Evolutionary conservation across 2,797 vertebrate species (phyloP), one percentile per base, ranked within the genome.

Genomic region (Salmo trutta): DNA sequence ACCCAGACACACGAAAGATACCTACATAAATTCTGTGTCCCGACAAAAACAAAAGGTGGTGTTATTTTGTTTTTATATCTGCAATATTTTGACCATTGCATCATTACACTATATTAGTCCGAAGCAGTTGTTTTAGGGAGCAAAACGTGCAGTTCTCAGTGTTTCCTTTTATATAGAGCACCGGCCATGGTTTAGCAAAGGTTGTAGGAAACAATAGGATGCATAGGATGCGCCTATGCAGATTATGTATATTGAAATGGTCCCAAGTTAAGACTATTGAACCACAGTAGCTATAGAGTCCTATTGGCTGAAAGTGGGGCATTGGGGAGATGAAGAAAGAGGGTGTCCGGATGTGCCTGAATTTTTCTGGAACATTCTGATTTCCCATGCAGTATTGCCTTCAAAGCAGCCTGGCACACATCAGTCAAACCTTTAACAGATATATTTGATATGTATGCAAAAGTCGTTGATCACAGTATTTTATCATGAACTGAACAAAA

Each of bases 311-410:
- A 68, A 31, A 68, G 31, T 36, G 27, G 29, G 16, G 29, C 27
- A 68, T 31, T 33, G 27, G 29, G 66, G 29, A 29, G 5, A 36
- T 17, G 14, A 19, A 16, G 27, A 1, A 16, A 5, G 29, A 17
- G 16, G 29, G 24, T 16, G 19, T 59, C 19, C n/a, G n/a, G 56
- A 59, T 24, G 59, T 64, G 27, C 15, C 12, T 29, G 29, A 4
- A 73, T 71, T 68, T 75, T 14, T 64, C 41, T 54, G 47, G 24
- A 82, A 77, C 71, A 77, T 83, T 75, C n/a, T n/a, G 6, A 68
- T 66, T 66, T 27, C 64, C 74, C 83, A 81, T 85, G 77, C 79
- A 77, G 54, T 59, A 12, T 79, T 6, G 41, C 56, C 56, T 80
- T 85, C 76, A 81, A 87, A 75, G 76, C 21, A 64, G 59, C 59